A percentile compares a stretch with the other conserved stretches of the same genome.
phyloP scores from a whole-genome alignment of 2,797 vertebrate genomes.

The Hephaestus fuliginosus region DNA sequence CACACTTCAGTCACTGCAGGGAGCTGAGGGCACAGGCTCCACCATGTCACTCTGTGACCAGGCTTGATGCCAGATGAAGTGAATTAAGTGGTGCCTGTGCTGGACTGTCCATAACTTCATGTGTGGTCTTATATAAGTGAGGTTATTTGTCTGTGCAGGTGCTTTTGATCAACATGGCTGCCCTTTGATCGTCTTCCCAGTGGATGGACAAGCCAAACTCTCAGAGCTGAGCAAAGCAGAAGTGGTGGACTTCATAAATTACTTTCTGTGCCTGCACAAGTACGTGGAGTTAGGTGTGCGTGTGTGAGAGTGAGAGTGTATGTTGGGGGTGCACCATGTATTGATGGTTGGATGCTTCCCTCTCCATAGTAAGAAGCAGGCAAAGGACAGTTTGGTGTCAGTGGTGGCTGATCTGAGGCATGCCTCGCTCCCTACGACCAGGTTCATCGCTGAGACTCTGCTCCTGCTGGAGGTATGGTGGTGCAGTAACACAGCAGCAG shows the following conservation, averaged over 20 bases:
- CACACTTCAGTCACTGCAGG: too few relatives aligned
- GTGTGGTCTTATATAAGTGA: too few relatives aligned
- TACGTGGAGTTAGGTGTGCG: constrained; percentile 45
- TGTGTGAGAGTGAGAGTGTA: too few relatives aligned
- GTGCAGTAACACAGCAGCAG: too few relatives aligned
- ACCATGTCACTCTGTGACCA: too few relatives aligned
- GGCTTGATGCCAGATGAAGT: not conserved
- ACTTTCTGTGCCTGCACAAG: constrained; percentile 83
- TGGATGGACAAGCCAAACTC: constrained; percentile 73
- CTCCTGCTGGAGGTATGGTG: constrained; percentile 80
- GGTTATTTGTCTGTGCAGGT: constrained; percentile 64
- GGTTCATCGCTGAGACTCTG: constrained; percentile 79
- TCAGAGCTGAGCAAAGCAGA: constrained; percentile 77
- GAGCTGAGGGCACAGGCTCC: too few relatives aligned
- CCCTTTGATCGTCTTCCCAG: constrained; percentile 84
- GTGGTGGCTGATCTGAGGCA: constrained; percentile 83
- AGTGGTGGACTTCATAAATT: constrained; percentile 83
- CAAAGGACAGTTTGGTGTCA: constrained; percentile 74
- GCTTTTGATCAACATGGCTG: constrained; percentile 85
- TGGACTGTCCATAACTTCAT: too few relatives aligned
- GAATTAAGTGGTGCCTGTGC: too few relatives aligned
- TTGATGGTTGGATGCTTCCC: not conserved
- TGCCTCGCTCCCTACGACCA: constrained; percentile 44
- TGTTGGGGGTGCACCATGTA: too few relatives aligned
- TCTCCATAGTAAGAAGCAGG: constrained; percentile 73